Evolutionary conservation across 2,797 vertebrate species (phyloP), one percentile per base, ranked within the genome.

Genomic region (Pelodytes ibericus): DNA sequence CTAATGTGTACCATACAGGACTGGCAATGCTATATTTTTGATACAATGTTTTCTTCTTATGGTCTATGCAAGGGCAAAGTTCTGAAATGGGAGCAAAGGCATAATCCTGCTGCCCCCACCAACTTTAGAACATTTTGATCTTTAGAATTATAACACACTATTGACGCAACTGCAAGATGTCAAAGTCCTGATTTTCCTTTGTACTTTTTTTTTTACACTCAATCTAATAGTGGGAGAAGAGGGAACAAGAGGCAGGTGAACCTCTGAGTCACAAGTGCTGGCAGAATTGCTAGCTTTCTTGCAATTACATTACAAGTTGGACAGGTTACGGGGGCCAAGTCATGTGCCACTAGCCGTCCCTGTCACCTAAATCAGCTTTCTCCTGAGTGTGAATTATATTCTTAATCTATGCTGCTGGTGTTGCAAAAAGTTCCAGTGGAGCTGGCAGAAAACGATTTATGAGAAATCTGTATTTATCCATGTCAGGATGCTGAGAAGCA

Each of bases 401-500:
- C n/a, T 25, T 22, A 53, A 24, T 53, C 20, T 53, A 3, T 22
- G n/a, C 49, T 22, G 22, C 22, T 53, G n/a, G 49, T 53, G n/a
- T 7, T 53, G 49, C 49, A 53, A 53, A n/a, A n/a, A 53, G 49
- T 53, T 20, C 6, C 9, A 53, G 49, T 22, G 8, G 24, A 22
- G 20, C 49, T 53, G n/a, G n/a, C 49, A 53, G 20, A 0, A 24
- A 24, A 22, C 20, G 22, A 53, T 24, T n/a, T 24, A 53, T 53
- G n/a, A 5, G 49, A 7, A 53, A 53, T 53, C 49, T 53, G 49
- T 53, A 53, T 53, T 53, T 53, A 53, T 53, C 49, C 16, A 20
- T 6, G 11, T 22, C 22, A 24, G 24, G 49, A n/a, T 24, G 22
- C 22, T 53, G 49, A 53, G 22, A 24, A 53, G 3, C 11, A 24